Evolutionary conservation across 64 coral and sea anemone genomes (phyloP), one percentile per base, ranked within the genome.

Genomic region (Dendrophyllia cribrosa): DNA sequence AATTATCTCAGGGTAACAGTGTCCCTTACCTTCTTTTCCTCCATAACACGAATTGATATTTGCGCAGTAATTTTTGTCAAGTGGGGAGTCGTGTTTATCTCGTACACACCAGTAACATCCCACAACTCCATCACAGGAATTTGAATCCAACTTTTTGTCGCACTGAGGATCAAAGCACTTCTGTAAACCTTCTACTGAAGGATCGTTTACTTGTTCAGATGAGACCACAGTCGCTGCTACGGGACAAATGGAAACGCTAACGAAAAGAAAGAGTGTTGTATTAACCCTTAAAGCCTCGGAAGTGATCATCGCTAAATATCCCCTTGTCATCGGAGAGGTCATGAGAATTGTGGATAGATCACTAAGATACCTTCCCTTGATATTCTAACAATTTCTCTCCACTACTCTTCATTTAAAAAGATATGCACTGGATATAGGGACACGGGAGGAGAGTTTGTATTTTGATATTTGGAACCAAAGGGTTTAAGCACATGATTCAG

Each of bases 161-260:
- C 79, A 83, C 26, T 83, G 14, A 6, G 79, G 79, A 20, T 83
- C 79, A 48, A 83, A 83, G 44, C 79, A 83, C 43, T 83, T 83
- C 16, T 46, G 24, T 65, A 83, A 48, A 16, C 79, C 59, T 4
- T 9, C 65, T 1, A n/a, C 6, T 6, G 59, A 46, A n/a, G 79
- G 59, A 66, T 83, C 59, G 8, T 83, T 21, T 4, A 66, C 59
- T 65, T 46, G 25, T 9, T 83, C 59, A 65, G 59, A 64, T 1
- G 60, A 16, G 3, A 83, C 1, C 7, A 83, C 79, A n/a, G 60
- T 7, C 47, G 72, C 72, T 49, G 45, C 15, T 17, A 75, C 46
- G 7, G 79, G 76, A 79, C 76, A 79, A 59, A 79, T 79, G 10
- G 76, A 34, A 58, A 24, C 21, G 53, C 76, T 79, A n/a, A 5